Base-by-base conservation (phyloP, 2,113 vertebrate genomes). In the Pogona vitticeps region DNA sequence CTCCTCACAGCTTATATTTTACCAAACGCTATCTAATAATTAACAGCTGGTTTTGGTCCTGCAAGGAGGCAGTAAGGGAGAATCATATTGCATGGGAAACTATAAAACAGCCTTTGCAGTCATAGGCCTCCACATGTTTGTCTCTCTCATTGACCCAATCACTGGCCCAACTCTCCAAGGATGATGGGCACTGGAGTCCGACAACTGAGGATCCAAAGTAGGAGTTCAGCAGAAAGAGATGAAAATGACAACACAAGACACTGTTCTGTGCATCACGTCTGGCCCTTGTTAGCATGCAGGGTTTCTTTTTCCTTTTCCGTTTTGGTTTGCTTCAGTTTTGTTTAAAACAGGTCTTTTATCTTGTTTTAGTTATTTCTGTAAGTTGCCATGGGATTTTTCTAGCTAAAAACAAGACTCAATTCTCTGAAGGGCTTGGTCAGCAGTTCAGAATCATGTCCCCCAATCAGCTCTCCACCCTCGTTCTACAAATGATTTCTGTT, bases 401-500 rank as follows among this genome's bases (percentile, higher is more conserved):
- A 61, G 77, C 12, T 58, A 31, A 42, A 56, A 20, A 9, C 23
- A 36, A 36, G 68, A 5, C 3, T 28, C 10, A 72, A 5, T 2
- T 59, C 20, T 59, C n/a, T 26, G 33, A 36, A 38, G 10, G 31
- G 42, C 18, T 36, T 65, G 20, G 14, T 46, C 56, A 26, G 15
- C 75, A 20, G 3, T 68, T 87, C 46, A 76, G 12, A 40, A 76
- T 17, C 26, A 76, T 56, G n/a, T 75, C 42, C 65, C 15, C 14
- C 28, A 13, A 15, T 26, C n/a, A 31, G 33, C 20, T 42, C 31
- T 82, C 65, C 8, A 21, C 10, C 46, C 31, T 58, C 21, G 17
- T 82, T 79, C 65, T 13, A 61, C 6, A 6, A 61, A 72, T 23
- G 83, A 76, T 58, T 65, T 84, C 78, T 86, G 77, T 83, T 36